A percentile compares a stretch with the other conserved stretches of the same genome.
Evolutionary conservation across 2,888 invertebrate genomes (phyloP).

Genomic region (Tetheella fluctuosa): DNA sequence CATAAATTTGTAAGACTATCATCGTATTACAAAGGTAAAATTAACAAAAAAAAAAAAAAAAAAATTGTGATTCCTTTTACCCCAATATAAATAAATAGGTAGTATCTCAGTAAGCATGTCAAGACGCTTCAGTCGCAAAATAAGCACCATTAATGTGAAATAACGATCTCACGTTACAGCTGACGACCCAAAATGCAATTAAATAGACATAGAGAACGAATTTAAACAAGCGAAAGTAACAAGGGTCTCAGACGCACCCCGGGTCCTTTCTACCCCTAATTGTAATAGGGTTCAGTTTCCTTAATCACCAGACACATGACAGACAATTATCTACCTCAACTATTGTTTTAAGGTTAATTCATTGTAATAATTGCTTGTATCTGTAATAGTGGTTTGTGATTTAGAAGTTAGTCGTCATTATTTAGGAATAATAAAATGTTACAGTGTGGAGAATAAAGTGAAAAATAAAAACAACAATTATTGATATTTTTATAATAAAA

Average conservation of each 20-base stretch:
- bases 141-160: slow-evolving; percentile 4
- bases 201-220: slow-evolving; percentile 28
- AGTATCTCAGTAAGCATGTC: no score
- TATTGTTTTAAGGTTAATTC: neutral
- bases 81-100: no score
- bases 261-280: slow-evolving; percentile 19
- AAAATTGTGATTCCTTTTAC: no score
- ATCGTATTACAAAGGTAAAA: no score
- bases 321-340: slow-evolving; percentile 4
- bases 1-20: no score
- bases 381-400: neutral
- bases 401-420: neutral
- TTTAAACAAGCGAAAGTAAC: slow-evolving; percentile 32
- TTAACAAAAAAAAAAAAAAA: no score
- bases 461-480: no score
- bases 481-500: no score
- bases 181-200: slow-evolving; percentile 33
- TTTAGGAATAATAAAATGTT: no score
- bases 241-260: slow-evolving; percentile 15
- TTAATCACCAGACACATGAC: slow-evolving; percentile 25
- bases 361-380: neutral
- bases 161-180: slow-evolving; percentile 10
- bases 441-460: no score
- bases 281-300: slow-evolving; percentile 30
- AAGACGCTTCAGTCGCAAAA: neutral